Base-by-base conservation (phyloP, 2,888 invertebrate genomes). In the Drosophila nr. medialis region DNA sequence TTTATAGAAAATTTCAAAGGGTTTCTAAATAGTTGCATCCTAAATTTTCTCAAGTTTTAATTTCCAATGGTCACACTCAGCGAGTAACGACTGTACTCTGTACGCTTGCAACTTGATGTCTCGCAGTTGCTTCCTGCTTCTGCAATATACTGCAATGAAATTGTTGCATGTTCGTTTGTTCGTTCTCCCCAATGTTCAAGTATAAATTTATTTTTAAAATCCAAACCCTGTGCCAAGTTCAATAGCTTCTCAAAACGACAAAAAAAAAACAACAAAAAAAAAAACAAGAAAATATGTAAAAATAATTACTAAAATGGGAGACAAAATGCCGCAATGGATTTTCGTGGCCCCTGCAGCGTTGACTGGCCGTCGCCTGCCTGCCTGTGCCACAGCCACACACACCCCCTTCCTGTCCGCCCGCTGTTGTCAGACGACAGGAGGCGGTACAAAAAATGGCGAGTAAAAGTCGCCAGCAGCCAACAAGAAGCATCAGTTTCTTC, bases 211-310 rank as follows among this genome's bases (percentile, higher is more conserved):
- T 83, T 83, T 83, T 79, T 83, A 89, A 87, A 86, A 74, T 67
- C 53, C 72, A 68, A 82, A 83, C 77, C 86, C 90, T 81, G 80
- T 88, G 85, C 90, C 83, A 89, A 87, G 90, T 89, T 89, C 86
- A 86, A 87, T 89, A 88, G 86, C 90, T 85, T 77, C 75, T 80
- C 69, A 71, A 72, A 68, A 63, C 50, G 15, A 51, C 11, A 49
- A 62, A 53, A n/a, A 18, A 54, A 36, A 40, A 61, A n/a, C n/a
- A n/a, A n/a, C n/a, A n/a, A n/a, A 5, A 27, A 38, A 29, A 30
- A 50, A 18, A 50, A 45, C 4, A 38, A 32, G 18, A 54, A 73
- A 72, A 75, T 71, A 77, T 77, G 66, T 82, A 81, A 81, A 77
- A 80, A 80, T 81, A 81, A 81, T 81, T 78, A 81, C 79, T 66